Percentiles rank a stretch among this genome's conserved stretches.
These are phyloP conservation scores for Tachyglossus aculeatus DNA, from an alignment of 2,797 vertebrate genomes.

Conservation along the genomic window DNA sequence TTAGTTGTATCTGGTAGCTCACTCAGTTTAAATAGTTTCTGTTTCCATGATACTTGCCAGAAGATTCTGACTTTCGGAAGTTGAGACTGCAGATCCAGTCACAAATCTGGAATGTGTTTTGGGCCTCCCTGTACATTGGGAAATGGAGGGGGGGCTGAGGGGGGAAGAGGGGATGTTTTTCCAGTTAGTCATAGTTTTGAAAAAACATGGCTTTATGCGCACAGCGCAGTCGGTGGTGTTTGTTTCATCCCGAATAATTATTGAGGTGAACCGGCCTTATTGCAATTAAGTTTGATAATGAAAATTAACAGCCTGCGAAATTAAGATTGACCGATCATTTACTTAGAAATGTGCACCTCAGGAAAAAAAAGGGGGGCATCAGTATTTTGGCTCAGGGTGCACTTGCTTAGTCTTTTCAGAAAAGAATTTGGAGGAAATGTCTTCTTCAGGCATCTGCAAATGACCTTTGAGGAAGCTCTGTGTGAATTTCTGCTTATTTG, in stretches of 20 bases:
- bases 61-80: rapidly evolving
- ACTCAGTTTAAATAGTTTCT: rapidly evolving
- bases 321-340: not conserved
- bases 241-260: not conserved
- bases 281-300: not conserved
- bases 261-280: not conserved
- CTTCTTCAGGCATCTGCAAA: not conserved
- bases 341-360: rapidly evolving
- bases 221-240: not conserved
- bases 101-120: rapidly evolving
- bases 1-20: not conserved
- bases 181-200: not conserved
- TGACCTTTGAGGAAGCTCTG: not conserved
- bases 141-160: not conserved
- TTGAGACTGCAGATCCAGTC: rapidly evolving
- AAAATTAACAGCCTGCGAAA: rapidly evolving
- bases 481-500: too few relatives aligned
- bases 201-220: not conserved
- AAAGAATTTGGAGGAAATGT: too few relatives aligned
- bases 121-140: rapidly evolving
- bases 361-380: too few relatives aligned
- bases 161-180: not conserved
- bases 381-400: too few relatives aligned
- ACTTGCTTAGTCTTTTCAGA: too few relatives aligned
- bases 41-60: rapidly evolving